Evolutionary conservation across 2,797 vertebrate genomes (phyloP).

Genomic region (Sus cebifrons): DNA sequence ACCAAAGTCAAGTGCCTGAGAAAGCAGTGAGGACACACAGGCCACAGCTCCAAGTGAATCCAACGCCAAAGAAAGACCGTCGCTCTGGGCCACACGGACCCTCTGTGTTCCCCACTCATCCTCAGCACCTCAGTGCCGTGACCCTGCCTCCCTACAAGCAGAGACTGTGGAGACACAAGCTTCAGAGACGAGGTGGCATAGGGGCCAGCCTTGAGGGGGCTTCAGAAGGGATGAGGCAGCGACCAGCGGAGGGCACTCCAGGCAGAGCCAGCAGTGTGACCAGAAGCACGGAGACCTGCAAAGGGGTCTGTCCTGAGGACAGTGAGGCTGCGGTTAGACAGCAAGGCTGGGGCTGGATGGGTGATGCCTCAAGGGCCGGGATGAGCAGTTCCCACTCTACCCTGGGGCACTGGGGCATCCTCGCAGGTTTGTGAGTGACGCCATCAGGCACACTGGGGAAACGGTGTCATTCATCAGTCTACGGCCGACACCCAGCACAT

Average conservation of each 20-base stretch:
- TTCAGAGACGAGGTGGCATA: neutral
- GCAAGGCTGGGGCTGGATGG: neutral
- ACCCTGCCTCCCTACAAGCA: neutral
- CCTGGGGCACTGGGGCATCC: neutral
- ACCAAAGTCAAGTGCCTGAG: neutral
- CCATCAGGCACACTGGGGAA: neutral
- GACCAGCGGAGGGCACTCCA: rapidly evolving
- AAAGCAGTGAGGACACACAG: neutral
- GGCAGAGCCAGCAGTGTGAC: neutral
- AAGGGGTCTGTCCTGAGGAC: neutral
- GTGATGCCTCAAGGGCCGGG: rapidly evolving
- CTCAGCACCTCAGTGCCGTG: no score
- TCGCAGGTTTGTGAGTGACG: no score
- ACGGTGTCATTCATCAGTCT: neutral
- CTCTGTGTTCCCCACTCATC: rapidly evolving
- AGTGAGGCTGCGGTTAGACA: neutral
- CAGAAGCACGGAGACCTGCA: neutral
- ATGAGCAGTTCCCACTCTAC: neutral
- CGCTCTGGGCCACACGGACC: neutral
- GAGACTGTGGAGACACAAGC: neutral
- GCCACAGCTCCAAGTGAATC: neutral
- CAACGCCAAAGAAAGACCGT: neutral
- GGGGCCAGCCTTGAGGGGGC: no score
- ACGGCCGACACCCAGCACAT: neutral
- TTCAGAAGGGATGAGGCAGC: neutral